Conservation (phyloP, 2,888 invertebrate genomes). For the Melieria omissa region DNA sequence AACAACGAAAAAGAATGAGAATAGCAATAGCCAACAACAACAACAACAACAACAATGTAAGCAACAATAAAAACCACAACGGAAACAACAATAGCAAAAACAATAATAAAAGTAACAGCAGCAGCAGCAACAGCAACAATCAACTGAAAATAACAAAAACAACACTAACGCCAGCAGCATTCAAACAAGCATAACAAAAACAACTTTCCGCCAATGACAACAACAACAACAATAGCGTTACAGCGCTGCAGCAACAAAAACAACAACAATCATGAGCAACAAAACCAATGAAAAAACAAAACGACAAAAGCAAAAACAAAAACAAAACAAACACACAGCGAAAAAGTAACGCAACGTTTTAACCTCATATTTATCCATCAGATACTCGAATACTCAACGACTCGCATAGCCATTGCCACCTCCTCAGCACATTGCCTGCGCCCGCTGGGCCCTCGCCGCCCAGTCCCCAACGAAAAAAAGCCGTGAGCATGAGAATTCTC, state of each 20-base stretch:
- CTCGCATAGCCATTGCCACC: no score
- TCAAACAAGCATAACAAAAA: constrained; percentile 17
- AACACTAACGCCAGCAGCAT: constrained; percentile 16
- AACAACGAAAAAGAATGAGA: no score
- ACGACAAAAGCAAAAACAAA: constrained; percentile 49
- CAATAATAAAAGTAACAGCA: constrained; percentile 24
- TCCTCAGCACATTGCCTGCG: no score
- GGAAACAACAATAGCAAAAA: constrained; percentile 36
- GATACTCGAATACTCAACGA: constrained; percentile 52
- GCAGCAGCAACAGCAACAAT: constrained; percentile 22
- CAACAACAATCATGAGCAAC: constrained; percentile 25
- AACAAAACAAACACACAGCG: constrained; percentile 39
- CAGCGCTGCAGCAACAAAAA: constrained; percentile 13
- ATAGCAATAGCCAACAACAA: no score
- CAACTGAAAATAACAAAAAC: constrained; percentile 9
- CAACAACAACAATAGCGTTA: constrained; percentile 7
- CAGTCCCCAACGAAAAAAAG: no score
- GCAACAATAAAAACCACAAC: neutral
- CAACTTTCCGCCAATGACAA: constrained; percentile 12
- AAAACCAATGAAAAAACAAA: constrained; percentile 33
- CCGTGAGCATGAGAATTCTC: neutral
- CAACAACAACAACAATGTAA: no score
- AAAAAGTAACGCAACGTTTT: constrained; percentile 57
- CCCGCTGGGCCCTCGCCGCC: no score
- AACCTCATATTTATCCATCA: constrained; percentile 66